A percentile compares a stretch with the other conserved stretches of the same genome.
These are phyloP conservation scores for Caenorhabditis remanei DNA, from an alignment of 1,140 invertebrate genomes.

Conservation along the genomic window DNA sequence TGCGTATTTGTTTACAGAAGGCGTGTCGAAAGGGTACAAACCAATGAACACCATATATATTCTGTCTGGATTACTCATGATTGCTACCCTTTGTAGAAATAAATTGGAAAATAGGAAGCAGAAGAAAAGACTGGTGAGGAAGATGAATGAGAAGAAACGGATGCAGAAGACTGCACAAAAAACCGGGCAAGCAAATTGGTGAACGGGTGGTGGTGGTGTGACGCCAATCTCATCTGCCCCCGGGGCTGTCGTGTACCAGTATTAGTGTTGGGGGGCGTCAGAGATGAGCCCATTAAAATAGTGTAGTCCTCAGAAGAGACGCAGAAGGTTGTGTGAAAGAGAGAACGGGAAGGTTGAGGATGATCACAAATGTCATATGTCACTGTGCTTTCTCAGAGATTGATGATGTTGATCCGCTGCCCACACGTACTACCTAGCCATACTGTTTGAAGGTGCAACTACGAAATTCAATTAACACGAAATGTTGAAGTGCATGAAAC, in stretches of 20 bases:
- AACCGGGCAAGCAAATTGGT: conserved; percentile 21
- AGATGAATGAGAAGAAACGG: not conserved
- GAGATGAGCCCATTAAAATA: conserved; percentile 17
- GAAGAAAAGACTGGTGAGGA: not conserved
- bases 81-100: not conserved
- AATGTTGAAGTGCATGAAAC: not conserved
- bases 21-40: conserved; percentile 43
- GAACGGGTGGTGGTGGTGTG: conserved; percentile 21
- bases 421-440: not conserved
- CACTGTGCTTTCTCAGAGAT: conserved; percentile 49
- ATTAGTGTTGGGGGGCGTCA: not conserved
- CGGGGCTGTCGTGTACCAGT: conserved; percentile 41
- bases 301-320: not conserved
- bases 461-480: not conserved
- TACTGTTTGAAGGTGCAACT: not conserved
- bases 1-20: conserved; percentile 42
- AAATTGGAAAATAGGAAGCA: not conserved
- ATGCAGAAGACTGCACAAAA: not conserved
- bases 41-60: not conserved
- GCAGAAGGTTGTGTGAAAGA: conserved; percentile 31
- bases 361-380: conserved; percentile 53
- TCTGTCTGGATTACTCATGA: conserved; percentile 28
- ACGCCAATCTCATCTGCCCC: conserved; percentile 39
- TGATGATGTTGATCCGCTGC: conserved; percentile 48
- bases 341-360: conserved; percentile 36